These are phyloP conservation scores for Atrichornis clamosus DNA, from an alignment of 2,113 vertebrate species.

Conservation along the genomic window DNA sequence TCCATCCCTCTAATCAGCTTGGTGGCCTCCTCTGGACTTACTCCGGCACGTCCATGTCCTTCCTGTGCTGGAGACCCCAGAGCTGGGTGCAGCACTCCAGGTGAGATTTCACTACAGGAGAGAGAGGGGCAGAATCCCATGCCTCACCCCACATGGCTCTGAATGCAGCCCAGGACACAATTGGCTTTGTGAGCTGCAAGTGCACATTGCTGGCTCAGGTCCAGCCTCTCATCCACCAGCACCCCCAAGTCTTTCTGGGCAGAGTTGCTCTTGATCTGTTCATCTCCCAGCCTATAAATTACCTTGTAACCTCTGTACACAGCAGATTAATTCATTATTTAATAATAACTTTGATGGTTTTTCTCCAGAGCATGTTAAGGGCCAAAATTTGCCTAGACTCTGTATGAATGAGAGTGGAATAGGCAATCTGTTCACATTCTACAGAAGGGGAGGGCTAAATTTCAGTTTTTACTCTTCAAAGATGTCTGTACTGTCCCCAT, in stretches of 20 bases:
- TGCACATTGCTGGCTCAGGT: neutral
- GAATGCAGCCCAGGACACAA: neutral
- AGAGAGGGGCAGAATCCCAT: neutral
- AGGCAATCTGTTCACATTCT: neutral
- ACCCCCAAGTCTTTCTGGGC: neutral
- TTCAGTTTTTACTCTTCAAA: neutral
- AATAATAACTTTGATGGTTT: neutral
- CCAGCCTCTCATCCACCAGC: neutral
- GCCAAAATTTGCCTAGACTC: neutral
- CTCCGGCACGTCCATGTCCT: accelerated
- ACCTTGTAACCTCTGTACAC: neutral
- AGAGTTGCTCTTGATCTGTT: neutral
- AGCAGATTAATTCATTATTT: neutral
- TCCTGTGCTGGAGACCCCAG: neutral
- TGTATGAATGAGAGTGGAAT: neutral
- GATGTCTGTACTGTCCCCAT: neutral
- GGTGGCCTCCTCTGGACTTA: accelerated
- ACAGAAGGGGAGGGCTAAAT: neutral
- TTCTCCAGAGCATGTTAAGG: neutral
- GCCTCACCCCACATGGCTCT: neutral
- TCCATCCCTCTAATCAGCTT: neutral
- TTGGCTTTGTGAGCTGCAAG: neutral
- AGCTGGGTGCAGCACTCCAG: neutral
- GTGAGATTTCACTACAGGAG: neutral
- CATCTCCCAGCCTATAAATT: neutral